Evolutionary conservation across 2,888 invertebrate genomes (phyloP), one percentile per base, ranked within the genome.

Genomic region (Icerya purchasi): DNA sequence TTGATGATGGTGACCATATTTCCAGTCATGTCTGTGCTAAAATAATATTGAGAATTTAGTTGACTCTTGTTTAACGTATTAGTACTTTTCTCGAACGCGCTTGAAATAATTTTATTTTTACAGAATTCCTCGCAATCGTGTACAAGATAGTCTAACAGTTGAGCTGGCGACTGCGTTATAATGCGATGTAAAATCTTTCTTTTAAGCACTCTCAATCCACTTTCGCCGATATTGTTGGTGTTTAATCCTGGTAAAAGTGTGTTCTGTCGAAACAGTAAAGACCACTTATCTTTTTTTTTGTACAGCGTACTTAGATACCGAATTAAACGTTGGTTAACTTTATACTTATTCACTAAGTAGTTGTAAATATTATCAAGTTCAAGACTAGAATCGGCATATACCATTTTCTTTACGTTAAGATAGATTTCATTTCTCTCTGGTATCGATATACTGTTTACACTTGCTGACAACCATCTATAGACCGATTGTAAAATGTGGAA

Each of bases 401-500:
- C 20, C 61, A 61, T 53, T 21, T 59, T 23, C 22, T 58, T 56
- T 2, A 61, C 50, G 3, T 14, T 14, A 22, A 50, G 54, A 54
- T 62, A 62, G 3, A 62, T 14, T 2, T 23, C 14, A 25, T 53
- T 49, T 22, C 54, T n/a, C n/a, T n/a, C n/a, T n/a, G n/a, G n/a
- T n/a, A n/a, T n/a, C n/a, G n/a, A n/a, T n/a, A n/a, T n/a, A n/a
- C n/a, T n/a, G n/a, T n/a, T n/a, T n/a, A n/a, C n/a, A n/a, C n/a
- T n/a, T n/a, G n/a, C n/a, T n/a, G 53, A 56, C 8, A 64, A 50
- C 61, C 64, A 64, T 8, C 59, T 57, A 58, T 62, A 64, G 2
- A 59, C 59, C 5, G 62, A 54, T 21, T 63, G 62, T 23, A 65
- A 57, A 18, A 64, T 60, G 61, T 65, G 62, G 51, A 63, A 65